Evolutionary conservation across 2,113 vertebrate genomes (phyloP).

Genomic region (Shinisaurus crocodilurus): DNA sequence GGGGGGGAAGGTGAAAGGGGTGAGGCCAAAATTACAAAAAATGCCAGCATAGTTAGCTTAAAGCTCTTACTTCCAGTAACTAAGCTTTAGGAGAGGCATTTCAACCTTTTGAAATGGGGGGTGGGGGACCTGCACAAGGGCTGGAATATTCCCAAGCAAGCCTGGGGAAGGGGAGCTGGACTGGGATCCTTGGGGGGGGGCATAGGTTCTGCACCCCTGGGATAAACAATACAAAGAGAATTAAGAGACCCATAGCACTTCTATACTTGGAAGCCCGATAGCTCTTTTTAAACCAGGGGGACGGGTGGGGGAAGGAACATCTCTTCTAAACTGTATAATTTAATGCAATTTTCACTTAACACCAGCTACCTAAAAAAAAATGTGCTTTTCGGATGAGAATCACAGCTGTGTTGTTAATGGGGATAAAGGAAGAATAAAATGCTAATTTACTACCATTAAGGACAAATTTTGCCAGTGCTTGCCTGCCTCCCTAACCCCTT

Average conservation of each 20-base stretch:
- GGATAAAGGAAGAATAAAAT: constrained; percentile 23
- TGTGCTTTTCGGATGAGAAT: constrained; percentile 3
- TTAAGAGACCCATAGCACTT: neutral
- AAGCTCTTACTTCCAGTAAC: too few relatives aligned
- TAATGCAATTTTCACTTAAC: constrained; percentile 19
- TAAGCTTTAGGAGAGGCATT: too few relatives aligned
- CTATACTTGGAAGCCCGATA: neutral
- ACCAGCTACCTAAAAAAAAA: neutral
- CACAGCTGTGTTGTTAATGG: constrained; percentile 29
- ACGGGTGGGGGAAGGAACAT: neutral
- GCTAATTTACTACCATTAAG: constrained; percentile 22
- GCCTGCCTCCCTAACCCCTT: neutral
- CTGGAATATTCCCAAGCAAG: too few relatives aligned
- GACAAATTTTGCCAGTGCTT: neutral
- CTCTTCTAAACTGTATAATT: neutral
- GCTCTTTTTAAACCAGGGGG: neutral
- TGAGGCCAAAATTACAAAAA: too few relatives aligned
- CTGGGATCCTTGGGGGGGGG: too few relatives aligned
- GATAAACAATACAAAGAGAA: neutral
- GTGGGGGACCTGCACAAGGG: too few relatives aligned
- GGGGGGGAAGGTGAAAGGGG: too few relatives aligned
- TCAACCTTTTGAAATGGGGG: too few relatives aligned
- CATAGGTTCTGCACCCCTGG: too few relatives aligned
- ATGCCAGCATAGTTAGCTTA: too few relatives aligned
- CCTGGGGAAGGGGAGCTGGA: too few relatives aligned